Base-by-base conservation (phyloP, 1,140 invertebrate genomes). In the Paralvinella palmiformis region DNA sequence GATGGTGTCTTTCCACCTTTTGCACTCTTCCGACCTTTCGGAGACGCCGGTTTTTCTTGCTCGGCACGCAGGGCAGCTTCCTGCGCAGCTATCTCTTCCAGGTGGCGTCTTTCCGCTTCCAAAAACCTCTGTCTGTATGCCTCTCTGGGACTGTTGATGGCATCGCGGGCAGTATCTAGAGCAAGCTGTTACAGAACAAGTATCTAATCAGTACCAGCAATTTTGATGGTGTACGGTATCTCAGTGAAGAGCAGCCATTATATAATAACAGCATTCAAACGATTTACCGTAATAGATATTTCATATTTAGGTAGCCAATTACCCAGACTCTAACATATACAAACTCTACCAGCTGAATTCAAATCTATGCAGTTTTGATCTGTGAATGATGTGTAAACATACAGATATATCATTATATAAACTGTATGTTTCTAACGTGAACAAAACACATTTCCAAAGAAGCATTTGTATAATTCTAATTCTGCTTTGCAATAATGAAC, bases 81-180 rank as follows among this genome's bases (percentile, higher is more conserved):
- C 55, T 72, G 69, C n/a, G 64, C 71, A 22, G 72, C 75, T 10
- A 76, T 24, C 50, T 78, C 75, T 59, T 79, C 77, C 44, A 72
- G 62, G 33, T 69, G 65, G 60, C 68, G 71, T 33, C 74, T 60
- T 64, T 79, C 77, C 6, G 72, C 76, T 56, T 78, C 78, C 27
- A 79, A 68, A 67, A 73, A 77, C 55, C 70, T 72, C 68, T 80
- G 77, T 65, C 78, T 59, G 58, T 78, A 74, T n/a, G 75, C 76
- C 66, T 80, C 78, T 56, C 78, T 52, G 13, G 76, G 76, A 45
- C 69, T 65, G 45, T 78, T 75, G 7, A 79, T 65, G 31, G 66
- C 66, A 50, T 74, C 72, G 56, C 78, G 69, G 2, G 72, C 70
- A 62, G 69, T 67, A 66, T 80, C 77, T 4, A 80, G 64, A 53